phyloP scores from a whole-genome alignment of 35 echinoderm and acorn worm species.

The Chiridota heheva region DNA sequence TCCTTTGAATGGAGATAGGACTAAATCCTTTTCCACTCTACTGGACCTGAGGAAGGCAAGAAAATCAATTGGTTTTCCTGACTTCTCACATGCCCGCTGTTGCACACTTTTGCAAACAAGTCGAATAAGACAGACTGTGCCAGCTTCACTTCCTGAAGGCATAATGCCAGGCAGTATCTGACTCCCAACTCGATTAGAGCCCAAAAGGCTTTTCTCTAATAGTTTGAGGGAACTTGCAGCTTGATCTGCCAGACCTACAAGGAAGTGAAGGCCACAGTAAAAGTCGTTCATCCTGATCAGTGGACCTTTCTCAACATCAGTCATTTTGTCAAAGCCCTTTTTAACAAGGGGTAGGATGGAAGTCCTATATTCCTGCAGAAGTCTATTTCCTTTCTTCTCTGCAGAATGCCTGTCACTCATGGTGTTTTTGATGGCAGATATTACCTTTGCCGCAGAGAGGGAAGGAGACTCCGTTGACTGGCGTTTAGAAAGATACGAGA shows the following conservation, averaged over 20 bases:
- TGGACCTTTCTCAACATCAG: slow-evolving; percentile 26
- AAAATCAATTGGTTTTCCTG: slow-evolving; percentile 55
- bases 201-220: not conserved
- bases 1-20: slow-evolving; percentile 48
- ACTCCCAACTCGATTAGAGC: slow-evolving; percentile 3
- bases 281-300: slow-evolving; percentile 47
- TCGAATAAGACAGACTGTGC: slow-evolving; percentile 10
- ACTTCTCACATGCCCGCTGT: slow-evolving; percentile 52
- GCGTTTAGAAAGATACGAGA: not conserved
- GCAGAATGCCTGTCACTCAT: slow-evolving; percentile 74
- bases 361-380: slow-evolving; percentile 49
- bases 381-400: slow-evolving; percentile 61
- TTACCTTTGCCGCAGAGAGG: slow-evolving; percentile 17
- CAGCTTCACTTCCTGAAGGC: too few species aligned
- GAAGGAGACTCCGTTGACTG: slow-evolving; percentile 9
- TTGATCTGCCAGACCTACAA: slow-evolving; percentile 59
- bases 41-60: slow-evolving; percentile 18
- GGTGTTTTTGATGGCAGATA: slow-evolving; percentile 45
- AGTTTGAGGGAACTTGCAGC: not conserved
- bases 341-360: slow-evolving; percentile 26
- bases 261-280: slow-evolving; percentile 56
- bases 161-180: too few species aligned
- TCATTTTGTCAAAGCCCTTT: slow-evolving; percentile 29
- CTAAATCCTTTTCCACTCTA: slow-evolving; percentile 5
- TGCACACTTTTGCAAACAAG: slow-evolving; percentile 51